phyloP scores from a whole-genome alignment of 2,888 invertebrate genomes.

The Acronicta alni region DNA sequence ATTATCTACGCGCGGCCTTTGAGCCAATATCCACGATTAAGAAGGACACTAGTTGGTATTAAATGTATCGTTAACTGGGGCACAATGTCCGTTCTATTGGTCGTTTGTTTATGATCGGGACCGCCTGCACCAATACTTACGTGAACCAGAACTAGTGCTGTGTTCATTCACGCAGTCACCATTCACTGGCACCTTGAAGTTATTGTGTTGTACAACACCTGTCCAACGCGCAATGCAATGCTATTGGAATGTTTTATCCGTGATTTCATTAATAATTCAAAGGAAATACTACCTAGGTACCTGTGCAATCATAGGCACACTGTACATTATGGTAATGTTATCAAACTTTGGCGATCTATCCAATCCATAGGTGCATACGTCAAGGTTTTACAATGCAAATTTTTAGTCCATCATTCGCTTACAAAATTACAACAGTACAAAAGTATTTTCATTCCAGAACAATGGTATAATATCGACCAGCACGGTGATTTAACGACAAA shows the following conservation, averaged over 20 bases:
- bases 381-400: slow-evolving; percentile 42
- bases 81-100: slow-evolving; percentile 64
- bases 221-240: slow-evolving; percentile 39
- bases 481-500: slow-evolving; percentile 48
- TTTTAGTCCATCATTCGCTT: slow-evolving; percentile 13
- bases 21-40: slow-evolving; percentile 57
- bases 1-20: slow-evolving; percentile 50
- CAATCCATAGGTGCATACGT: slow-evolving; percentile 24
- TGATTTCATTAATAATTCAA: slow-evolving; percentile 50
- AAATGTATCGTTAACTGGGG: slow-evolving; percentile 64
- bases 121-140: slow-evolving; percentile 32
- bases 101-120: slow-evolving; percentile 47
- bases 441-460: slow-evolving; percentile 49
- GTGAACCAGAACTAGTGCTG: slow-evolving; percentile 14
- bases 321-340: slow-evolving; percentile 41
- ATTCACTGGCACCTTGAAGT: slow-evolving; percentile 54
- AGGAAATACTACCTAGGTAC: slow-evolving; percentile 38
- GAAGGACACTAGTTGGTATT: slow-evolving; percentile 61
- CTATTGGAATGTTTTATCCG: slow-evolving; percentile 46
- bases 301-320: slow-evolving; percentile 43
- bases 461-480: slow-evolving; percentile 44
- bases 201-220: slow-evolving; percentile 52
- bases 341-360: slow-evolving; percentile 52
- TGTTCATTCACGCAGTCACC: slow-evolving; percentile 56
- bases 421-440: slow-evolving; percentile 34